Conservation (phyloP, 2,888 invertebrate species). For the Dastarcus helophoroides region DNA sequence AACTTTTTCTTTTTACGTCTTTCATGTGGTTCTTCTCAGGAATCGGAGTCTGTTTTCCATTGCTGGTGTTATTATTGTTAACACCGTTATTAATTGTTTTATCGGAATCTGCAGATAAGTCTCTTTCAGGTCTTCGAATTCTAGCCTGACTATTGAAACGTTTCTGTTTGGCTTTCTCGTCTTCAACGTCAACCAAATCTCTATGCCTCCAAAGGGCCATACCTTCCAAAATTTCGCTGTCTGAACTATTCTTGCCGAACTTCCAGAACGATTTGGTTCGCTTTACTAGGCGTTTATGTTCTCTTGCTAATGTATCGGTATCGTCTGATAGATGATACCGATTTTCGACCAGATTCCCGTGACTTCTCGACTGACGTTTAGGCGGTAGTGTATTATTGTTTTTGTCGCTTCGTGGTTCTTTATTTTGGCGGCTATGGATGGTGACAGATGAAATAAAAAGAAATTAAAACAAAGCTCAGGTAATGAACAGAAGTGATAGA, state of each 20-base stretch:
- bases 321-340: conserved; percentile 44
- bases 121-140: conserved; percentile 29
- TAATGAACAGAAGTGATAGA: background rate
- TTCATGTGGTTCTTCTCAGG: conserved; percentile 12
- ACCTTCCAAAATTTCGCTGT: conserved; percentile 69
- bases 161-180: conserved; percentile 41
- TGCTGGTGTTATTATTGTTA: conserved; percentile 22
- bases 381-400: conserved; percentile 27
- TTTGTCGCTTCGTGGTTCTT: conserved; percentile 23
- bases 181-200: conserved; percentile 61
- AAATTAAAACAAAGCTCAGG: background rate
- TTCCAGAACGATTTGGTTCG: conserved; percentile 80
- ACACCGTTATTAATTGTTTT: conserved; percentile 33
- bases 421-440: conserved; percentile 13
- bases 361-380: conserved; percentile 31
- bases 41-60: too few relatives aligned
- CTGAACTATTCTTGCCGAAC: conserved; percentile 57
- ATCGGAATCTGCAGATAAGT: conserved; percentile 35
- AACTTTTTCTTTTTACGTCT: conserved; percentile 25
- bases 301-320: conserved; percentile 44
- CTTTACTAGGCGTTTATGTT: conserved; percentile 58
- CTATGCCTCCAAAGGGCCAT: conserved; percentile 82
- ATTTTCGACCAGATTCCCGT: conserved; percentile 32
- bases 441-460: conserved; percentile 1
- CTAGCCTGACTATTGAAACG: conserved; percentile 23